Evolutionary conservation across 1,140 invertebrate genomes (phyloP), one percentile per base, ranked within the genome.

Genomic region (Aricia agestis): DNA sequence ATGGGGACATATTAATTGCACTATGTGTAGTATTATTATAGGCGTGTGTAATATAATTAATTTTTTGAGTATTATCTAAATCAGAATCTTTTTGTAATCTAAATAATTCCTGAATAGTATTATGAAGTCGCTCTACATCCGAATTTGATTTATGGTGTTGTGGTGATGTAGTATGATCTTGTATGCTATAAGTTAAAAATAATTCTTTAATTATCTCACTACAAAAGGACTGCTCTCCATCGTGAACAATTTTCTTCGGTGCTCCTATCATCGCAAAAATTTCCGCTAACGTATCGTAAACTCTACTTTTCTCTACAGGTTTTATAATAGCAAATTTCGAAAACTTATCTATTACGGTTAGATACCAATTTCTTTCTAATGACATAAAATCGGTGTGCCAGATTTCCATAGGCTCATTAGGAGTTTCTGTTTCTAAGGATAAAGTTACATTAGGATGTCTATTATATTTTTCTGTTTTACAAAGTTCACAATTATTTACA

Each of bases 141-240:
- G 68, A 72, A 70, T 75, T 75, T 11, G 71, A 71, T 65, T 75
- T 75, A 66, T 75, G 71, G 58, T 75, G 74, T 66, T 72, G 71
- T 3, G 74, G 68, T 18, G 68, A 66, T 1, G 74, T 75, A 7
- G 68, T 75, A 52, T 75, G 74, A 66, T 75, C 57, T 13, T 41
- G 41, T 36, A 75, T 75, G 42, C 66, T 68, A 66, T 75, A 72
- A 7, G 68, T 72, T 66, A 10, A 6, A 65, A 69, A 69, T 7
- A 69, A 25, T 68, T 75, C 71, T n/a, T 52, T 70, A 7, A 72
- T 15, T 18, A 72, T 18, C 25, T 72, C 74, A 41, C 71, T 72
- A 72, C 74, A 75, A 61, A 75, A 70, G 15, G 71, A 72, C 71
- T 72, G 74, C 61, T 75, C 68, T 52, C 74, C 71, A 61, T 72